Conservation (phyloP, 2,113 vertebrate genomes). For the Bubo bubo region DNA sequence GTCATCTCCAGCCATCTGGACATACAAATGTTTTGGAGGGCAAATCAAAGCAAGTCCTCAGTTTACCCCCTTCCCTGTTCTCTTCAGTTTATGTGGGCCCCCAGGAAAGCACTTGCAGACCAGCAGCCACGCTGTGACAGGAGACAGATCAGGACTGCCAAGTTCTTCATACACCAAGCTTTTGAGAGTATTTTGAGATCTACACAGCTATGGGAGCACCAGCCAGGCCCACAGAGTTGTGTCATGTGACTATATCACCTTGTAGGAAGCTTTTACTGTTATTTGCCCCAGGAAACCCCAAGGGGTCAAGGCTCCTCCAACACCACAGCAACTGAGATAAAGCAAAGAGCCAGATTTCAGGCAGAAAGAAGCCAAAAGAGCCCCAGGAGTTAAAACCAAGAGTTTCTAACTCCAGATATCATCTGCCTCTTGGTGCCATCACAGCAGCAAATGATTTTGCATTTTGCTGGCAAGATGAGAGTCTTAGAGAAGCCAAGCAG, state of each 20-base stretch:
- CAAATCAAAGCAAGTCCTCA: background rate
- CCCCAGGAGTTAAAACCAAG: conserved; percentile 4
- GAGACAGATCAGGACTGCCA: background rate
- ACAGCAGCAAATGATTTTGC: background rate
- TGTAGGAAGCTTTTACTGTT: background rate
- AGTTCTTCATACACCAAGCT: background rate
- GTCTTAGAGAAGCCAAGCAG: background rate
- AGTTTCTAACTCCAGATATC: conserved; percentile 14
- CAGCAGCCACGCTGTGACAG: background rate
- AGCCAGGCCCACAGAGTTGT: background rate
- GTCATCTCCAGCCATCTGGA: background rate
- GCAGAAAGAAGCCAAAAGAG: conserved; percentile 11
- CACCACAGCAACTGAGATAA: background rate
- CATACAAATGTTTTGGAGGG: background rate
- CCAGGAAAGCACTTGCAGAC: background rate
- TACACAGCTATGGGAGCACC: background rate
- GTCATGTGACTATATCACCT: background rate
- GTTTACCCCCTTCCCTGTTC: background rate
- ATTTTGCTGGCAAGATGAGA: background rate
- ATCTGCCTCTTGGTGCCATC: background rate
- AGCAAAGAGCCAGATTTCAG: background rate
- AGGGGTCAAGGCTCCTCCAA: background rate
- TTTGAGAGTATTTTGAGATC: background rate
- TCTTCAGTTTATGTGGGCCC: background rate
- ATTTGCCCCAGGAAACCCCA: background rate